phyloP scores from a whole-genome alignment of 2,797 vertebrate species.

The Enteromius treurensis region DNA sequence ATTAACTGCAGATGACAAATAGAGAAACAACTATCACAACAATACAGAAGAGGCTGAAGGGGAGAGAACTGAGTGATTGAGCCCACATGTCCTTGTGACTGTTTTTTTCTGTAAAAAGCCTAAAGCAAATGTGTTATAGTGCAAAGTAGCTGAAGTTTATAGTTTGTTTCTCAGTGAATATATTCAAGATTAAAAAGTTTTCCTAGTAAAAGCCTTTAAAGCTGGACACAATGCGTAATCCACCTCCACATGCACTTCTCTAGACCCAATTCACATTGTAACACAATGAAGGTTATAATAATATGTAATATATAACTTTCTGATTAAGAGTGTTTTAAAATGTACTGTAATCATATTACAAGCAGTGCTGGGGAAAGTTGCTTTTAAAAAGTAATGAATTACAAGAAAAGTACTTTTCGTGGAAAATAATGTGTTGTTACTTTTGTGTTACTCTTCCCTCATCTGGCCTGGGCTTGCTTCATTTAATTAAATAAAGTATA shows the following conservation, averaged over 20 bases:
- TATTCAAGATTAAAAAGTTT: neutral
- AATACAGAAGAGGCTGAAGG: neutral
- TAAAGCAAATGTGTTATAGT: neutral
- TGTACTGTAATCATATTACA: neutral
- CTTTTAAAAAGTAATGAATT: neutral
- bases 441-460: neutral
- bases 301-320: neutral
- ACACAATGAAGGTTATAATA: too few relatives aligned
- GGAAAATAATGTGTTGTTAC: too few relatives aligned
- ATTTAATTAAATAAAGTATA: neutral
- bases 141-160: neutral
- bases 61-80: neutral
- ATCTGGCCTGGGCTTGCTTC: neutral
- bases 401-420: neutral
- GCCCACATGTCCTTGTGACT: neutral
- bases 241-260: neutral
- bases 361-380: neutral
- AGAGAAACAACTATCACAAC: neutral
- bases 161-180: neutral
- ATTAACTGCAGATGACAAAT: constrained; percentile 1
- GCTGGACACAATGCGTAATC: neutral
- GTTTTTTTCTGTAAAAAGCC: neutral
- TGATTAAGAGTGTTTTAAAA: neutral
- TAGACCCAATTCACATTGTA: neutral
- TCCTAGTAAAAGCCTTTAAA: neutral